Conservation (phyloP, 2,888 invertebrate genomes). For the Eupsilia transversa region DNA sequence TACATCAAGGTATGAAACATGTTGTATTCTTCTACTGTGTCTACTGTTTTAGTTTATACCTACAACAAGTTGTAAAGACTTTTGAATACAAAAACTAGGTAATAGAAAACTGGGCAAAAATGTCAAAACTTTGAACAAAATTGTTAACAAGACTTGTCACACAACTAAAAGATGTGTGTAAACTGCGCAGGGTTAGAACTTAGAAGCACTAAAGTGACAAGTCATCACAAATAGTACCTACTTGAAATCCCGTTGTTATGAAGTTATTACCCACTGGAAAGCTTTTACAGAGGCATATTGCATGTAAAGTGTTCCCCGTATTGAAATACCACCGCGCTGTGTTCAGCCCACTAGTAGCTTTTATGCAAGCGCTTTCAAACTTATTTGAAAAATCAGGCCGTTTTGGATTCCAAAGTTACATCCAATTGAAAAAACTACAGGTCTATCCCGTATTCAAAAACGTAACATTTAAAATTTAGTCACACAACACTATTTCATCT, state of each 20-base stretch:
- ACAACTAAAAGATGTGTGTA: not conserved
- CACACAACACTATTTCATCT: too few species aligned
- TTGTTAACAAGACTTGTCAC: not conserved
- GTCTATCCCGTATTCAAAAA: not conserved
- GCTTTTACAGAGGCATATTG: constrained; percentile 7
- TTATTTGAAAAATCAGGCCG: not conserved
- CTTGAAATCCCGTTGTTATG: not conserved
- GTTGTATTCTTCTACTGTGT: not conserved
- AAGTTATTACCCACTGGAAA: not conserved
- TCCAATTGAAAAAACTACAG: too few species aligned
- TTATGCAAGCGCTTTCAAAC: not conserved
- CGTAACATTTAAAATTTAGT: not conserved
- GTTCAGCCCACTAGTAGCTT: not conserved
- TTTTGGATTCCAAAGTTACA: not conserved
- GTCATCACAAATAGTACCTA: not conserved
- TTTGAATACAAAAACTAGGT: too few species aligned
- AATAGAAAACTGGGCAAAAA: not conserved
- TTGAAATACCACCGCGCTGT: not conserved
- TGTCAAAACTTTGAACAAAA: not conserved
- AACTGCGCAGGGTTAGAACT: not conserved
- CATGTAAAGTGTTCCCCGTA: not conserved
- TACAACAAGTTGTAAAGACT: too few species aligned
- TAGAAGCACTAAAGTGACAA: not conserved
- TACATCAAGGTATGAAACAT: not conserved
- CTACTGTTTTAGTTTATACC: not conserved